A percentile compares a stretch with the other conserved stretches of the same genome.
These are phyloP conservation scores for Pentalonia nigronervosa DNA, from an alignment of 1,140 invertebrate species.

Conservation along the genomic window DNA sequence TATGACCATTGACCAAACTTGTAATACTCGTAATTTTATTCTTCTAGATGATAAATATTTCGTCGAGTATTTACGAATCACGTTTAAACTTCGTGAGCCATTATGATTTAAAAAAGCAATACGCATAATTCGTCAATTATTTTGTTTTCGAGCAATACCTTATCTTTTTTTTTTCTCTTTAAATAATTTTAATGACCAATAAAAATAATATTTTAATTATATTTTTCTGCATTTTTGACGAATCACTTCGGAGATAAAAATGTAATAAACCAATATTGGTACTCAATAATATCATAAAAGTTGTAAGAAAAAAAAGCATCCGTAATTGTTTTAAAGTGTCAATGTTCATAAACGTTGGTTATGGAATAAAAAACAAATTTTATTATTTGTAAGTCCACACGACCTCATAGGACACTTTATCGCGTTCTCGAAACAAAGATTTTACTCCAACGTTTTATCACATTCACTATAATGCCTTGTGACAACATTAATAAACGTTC, in stretches of 20 bases:
- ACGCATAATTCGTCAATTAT: not conserved
- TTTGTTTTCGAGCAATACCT: not conserved
- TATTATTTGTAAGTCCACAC: conserved; percentile 20
- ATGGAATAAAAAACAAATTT: conserved; percentile 22
- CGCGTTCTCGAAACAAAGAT: conserved; percentile 20
- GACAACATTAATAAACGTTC: conserved; percentile 32
- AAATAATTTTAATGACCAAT: not conserved
- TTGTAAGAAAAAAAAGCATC: not conserved
- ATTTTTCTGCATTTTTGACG: not conserved
- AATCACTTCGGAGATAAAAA: not conserved
- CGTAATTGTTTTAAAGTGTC: not conserved
- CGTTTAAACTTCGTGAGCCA: not conserved
- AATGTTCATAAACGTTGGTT: conserved; percentile 11
- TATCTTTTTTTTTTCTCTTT: not conserved
- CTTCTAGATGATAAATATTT: too few relatives aligned
- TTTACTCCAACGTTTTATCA: conserved; percentile 37
- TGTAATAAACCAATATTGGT: not conserved
- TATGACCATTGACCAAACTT: not conserved
- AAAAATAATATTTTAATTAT: not conserved
- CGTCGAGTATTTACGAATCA: not conserved
- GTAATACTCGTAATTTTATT: not conserved
- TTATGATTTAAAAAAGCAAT: not conserved
- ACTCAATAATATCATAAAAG: not conserved
- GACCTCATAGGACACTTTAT: conserved; percentile 23
- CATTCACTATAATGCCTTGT: not conserved